phyloP scores from a whole-genome alignment of 2,888 invertebrate species.

The Parnassius mnemosyne region DNA sequence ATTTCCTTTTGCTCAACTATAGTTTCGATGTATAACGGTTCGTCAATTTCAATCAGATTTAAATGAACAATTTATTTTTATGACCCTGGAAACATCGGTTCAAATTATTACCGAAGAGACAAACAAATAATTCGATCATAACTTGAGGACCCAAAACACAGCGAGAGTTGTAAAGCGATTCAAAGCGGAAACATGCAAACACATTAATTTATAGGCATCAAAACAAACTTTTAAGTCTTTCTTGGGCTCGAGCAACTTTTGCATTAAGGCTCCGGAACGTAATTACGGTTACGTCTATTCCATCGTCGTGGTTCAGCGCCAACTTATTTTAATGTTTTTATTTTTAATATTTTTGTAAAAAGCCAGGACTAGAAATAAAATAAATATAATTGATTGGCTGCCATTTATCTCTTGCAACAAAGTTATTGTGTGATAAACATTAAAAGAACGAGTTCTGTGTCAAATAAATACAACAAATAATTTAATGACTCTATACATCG shows the following conservation, averaged over 20 bases:
- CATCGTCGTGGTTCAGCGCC: conserved; percentile 44
- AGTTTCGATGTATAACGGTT: too few species aligned
- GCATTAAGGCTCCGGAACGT: conserved; percentile 65
- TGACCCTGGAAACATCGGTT: neutral
- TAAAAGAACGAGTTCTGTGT: conserved; percentile 64
- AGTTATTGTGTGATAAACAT: conserved; percentile 68
- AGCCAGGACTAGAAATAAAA: conserved; percentile 3
- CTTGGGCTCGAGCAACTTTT: conserved; percentile 61
- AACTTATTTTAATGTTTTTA: conserved; percentile 37
- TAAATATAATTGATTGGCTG: conserved; percentile 33
- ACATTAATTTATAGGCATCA: conserved; percentile 73
- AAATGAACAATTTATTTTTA: neutral
- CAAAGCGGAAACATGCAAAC: conserved; percentile 65
- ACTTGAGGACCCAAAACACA: conserved; percentile 33
- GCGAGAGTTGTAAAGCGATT: conserved; percentile 44
- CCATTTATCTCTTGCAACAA: conserved; percentile 68
- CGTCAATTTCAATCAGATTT: too few species aligned
- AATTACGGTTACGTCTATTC: conserved; percentile 67
- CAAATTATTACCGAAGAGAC: conserved; percentile 26
- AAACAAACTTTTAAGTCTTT: conserved; percentile 69
- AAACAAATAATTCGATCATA: conserved; percentile 31
- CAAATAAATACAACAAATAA: conserved; percentile 77
- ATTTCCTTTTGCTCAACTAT: too few species aligned
- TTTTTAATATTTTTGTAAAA: conserved; percentile 30
- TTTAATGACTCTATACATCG: conserved; percentile 72